Evolutionary conservation across 1,140 invertebrate species (phyloP).

Genomic region (Diorhabda elongata): DNA sequence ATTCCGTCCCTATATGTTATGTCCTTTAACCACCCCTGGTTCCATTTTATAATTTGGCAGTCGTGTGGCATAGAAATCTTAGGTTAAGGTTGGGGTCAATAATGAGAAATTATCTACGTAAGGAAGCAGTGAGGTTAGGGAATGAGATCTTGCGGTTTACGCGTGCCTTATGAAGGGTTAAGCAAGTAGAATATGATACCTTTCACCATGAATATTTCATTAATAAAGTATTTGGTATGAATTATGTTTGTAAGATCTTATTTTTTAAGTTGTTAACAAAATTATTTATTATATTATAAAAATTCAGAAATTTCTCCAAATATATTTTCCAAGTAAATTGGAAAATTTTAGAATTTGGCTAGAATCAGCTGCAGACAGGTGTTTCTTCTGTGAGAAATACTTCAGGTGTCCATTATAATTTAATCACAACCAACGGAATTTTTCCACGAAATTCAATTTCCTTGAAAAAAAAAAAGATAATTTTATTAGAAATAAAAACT

Average conservation of each 20-base stretch:
- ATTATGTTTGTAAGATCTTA: background rate
- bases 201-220: slow-evolving; percentile 1
- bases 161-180: slow-evolving; percentile 3
- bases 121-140: slow-evolving; percentile 5
- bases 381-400: background rate
- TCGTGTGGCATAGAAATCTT: slow-evolving; percentile 7
- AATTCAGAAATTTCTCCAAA: too few relatives aligned
- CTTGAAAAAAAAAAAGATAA: slow-evolving; percentile 7
- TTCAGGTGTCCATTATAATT: background rate
- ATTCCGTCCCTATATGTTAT: background rate
- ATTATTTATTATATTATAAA: background rate
- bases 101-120: slow-evolving; percentile 9
- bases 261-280: background rate
- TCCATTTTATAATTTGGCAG: slow-evolving; percentile 6
- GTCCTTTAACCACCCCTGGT: background rate
- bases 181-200: background rate
- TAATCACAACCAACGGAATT: background rate
- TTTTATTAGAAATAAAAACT: slow-evolving; percentile 21
- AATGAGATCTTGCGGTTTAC: slow-evolving; percentile 10
- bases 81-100: slow-evolving; percentile 15
- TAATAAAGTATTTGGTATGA: slow-evolving; percentile 1
- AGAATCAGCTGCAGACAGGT: too few relatives aligned
- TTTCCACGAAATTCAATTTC: slow-evolving; percentile 2
- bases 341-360: too few relatives aligned
- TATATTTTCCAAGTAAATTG: too few relatives aligned